Percentiles rank a stretch among this genome's conserved stretches.
phyloP scores from a whole-genome alignment of 2,113 vertebrate genomes.

The Conger conger region DNA sequence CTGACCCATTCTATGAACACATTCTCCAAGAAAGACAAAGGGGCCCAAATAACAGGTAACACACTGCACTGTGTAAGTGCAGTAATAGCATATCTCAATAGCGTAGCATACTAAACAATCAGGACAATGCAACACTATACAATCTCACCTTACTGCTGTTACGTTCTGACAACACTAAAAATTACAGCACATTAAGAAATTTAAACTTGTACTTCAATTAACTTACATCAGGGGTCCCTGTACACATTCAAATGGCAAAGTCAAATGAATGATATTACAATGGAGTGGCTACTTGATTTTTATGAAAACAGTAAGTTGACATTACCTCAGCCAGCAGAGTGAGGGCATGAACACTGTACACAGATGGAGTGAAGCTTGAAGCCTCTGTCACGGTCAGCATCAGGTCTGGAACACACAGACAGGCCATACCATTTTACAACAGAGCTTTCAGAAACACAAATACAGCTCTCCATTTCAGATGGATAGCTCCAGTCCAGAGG shows the following conservation, averaged over 20 bases:
- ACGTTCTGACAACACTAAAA: too few relatives aligned
- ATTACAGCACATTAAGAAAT: too few relatives aligned
- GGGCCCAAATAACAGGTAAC: neutral
- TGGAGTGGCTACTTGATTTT: too few relatives aligned
- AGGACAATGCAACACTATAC: too few relatives aligned
- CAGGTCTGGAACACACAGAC: conserved; percentile 75
- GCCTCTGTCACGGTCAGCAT: conserved; percentile 96
- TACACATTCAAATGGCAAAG: too few relatives aligned
- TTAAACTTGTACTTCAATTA: too few relatives aligned
- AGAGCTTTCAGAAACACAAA: conserved; percentile 1
- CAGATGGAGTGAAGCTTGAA: conserved; percentile 92
- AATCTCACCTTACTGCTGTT: too few relatives aligned
- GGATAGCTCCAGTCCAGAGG: neutral
- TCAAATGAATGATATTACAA: too few relatives aligned
- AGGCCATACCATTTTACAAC: neutral
- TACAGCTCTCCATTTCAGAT: neutral
- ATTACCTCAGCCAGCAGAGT: conserved; percentile 95
- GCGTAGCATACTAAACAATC: neutral
- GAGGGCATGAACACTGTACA: conserved; percentile 96
- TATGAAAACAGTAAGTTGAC: neutral
- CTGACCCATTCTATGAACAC: too few relatives aligned
- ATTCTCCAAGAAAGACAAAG: too few relatives aligned
- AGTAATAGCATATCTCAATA: neutral
- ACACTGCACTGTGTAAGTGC: too few relatives aligned
- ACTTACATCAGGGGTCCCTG: too few relatives aligned